Conservation (phyloP, 2,888 invertebrate genomes). For the Cheilosia urbana region DNA sequence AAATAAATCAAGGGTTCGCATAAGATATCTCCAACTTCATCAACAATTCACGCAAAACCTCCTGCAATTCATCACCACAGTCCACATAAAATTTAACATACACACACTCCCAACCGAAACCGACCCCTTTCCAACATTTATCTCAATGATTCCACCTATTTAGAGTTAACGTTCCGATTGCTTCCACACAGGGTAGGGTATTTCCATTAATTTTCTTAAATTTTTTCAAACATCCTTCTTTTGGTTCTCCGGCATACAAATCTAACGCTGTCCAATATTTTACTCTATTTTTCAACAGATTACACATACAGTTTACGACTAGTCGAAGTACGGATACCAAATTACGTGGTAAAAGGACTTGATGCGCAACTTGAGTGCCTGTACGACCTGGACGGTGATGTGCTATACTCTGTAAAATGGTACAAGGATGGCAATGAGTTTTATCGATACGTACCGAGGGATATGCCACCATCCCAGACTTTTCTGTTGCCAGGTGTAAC, state of each 20-base stretch:
- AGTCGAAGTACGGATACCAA: constrained; percentile 91
- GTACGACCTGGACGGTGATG: constrained; percentile 92
- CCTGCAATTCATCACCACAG: not conserved
- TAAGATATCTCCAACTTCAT: not conserved
- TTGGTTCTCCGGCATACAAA: constrained; percentile 2
- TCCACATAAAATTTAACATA: not conserved
- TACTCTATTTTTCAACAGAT: constrained; percentile 80
- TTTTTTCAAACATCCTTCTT: constrained; percentile 14
- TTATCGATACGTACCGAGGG: constrained; percentile 93
- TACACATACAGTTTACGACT: constrained; percentile 87
- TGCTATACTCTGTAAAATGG: constrained; percentile 95
- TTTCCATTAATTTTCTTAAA: constrained; percentile 32
- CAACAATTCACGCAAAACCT: constrained; percentile 1
- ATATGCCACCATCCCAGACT: constrained; percentile 91
- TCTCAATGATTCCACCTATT: constrained; percentile 50
- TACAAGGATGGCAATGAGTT: constrained; percentile 96
- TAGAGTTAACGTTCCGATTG: constrained; percentile 12
- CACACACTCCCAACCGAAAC: not conserved
- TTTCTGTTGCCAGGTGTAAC: constrained; percentile 92
- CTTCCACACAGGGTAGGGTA: constrained; percentile 17
- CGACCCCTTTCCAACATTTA: constrained; percentile 7
- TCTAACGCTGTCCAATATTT: constrained; percentile 28
- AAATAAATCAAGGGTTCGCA: not conserved
- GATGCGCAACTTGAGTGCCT: constrained; percentile 91
- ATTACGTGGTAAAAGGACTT: constrained; percentile 91